Evolutionary conservation across 35 echinoderm and acorn worm genomes (phyloP), one percentile per base, ranked within the genome.

Genomic region (Anneissia japonica): DNA sequence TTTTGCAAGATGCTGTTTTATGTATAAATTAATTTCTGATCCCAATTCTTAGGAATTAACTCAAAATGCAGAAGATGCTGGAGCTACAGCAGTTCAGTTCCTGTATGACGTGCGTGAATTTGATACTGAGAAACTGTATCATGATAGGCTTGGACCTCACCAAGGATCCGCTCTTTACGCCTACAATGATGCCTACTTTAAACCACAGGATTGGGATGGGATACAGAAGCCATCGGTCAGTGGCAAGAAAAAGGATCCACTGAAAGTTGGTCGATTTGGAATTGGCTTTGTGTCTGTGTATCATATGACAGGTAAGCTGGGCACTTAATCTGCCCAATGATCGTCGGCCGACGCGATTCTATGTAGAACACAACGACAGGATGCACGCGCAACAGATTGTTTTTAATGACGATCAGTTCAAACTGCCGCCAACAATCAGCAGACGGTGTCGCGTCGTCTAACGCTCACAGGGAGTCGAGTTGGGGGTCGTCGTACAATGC

Each of bases 251-350:
- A 39, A 91, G 26, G 89, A 95, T 55, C 84, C 72, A 0, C 55
- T 83, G 31, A 91, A 91, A 77, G 86, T 89, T 73, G 93, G 93
- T 9, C 46, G 93, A 46, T 95, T 95, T 77, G 93, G 93, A 10
- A 74, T 95, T 31, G 93, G 93, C 31, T 95, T 95, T 55, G 87
- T 37, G 33, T 91, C 89, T 38, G 89, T 95, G 13, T 95, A 91
- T 51, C 93, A 95, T 82, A 10, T 95, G 12, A 95, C 93, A 88
- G 93, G 93, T 95, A 90, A 79, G n/a, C n/a, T n/a, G n/a, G n/a
- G n/a, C n/a, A n/a, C n/a, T n/a, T n/a, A n/a, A n/a, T n/a, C n/a
- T n/a, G n/a, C n/a, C n/a, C n/a, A n/a, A n/a, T n/a, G n/a, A n/a
- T n/a, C n/a, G n/a, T n/a, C n/a, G n/a, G n/a, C n/a, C n/a, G n/a